A percentile compares a stretch with the other conserved stretches of the same genome.
phyloP scores from a whole-genome alignment of 2,888 invertebrate species.

The Agrilus mali region DNA sequence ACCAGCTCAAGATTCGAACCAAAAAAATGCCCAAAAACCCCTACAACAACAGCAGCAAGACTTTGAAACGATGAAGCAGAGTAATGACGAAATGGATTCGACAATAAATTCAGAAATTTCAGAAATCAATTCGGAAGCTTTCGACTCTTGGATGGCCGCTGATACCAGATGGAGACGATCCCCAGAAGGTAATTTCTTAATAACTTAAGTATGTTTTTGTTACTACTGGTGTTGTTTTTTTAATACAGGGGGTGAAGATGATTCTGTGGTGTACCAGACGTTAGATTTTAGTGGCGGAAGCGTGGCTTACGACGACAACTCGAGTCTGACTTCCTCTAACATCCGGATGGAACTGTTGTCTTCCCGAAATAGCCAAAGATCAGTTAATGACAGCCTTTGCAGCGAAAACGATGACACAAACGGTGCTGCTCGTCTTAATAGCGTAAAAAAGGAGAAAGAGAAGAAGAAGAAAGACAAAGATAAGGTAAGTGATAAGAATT shows the following conservation, averaged over 20 bases:
- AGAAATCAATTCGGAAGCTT: slow-evolving; percentile 35
- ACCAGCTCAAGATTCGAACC: slow-evolving; percentile 4
- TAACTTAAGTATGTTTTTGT: background rate
- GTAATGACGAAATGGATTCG: slow-evolving; percentile 34
- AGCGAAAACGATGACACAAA: slow-evolving; percentile 35
- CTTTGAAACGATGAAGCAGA: slow-evolving; percentile 30
- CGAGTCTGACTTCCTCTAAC: slow-evolving; percentile 42
- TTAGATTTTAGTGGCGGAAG: slow-evolving; percentile 39
- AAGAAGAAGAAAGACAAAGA: slow-evolving; percentile 32
- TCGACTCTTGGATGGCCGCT: slow-evolving; percentile 49
- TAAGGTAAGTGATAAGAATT: slow-evolving; percentile 26
- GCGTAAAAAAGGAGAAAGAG: slow-evolving; percentile 26
- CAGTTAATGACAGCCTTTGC: slow-evolving; percentile 39
- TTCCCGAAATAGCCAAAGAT: slow-evolving; percentile 43
- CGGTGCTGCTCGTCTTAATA: slow-evolving; percentile 22
- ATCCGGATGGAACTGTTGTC: slow-evolving; percentile 40
- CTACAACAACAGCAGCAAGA: slow-evolving; percentile 23
- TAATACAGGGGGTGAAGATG: slow-evolving; percentile 33
- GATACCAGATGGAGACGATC: slow-evolving; percentile 61
- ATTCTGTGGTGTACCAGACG: slow-evolving; percentile 33
- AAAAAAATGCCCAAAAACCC: slow-evolving; percentile 20
- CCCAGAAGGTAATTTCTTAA: slow-evolving; percentile 50
- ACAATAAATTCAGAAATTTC: slow-evolving; percentile 35
- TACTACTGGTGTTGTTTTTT: background rate
- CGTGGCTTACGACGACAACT: slow-evolving; percentile 39